A percentile compares a stretch with the other conserved stretches of the same genome.
Evolutionary conservation across 2,888 invertebrate genomes (phyloP).

Genomic region (Eristalis arbustorum): DNA sequence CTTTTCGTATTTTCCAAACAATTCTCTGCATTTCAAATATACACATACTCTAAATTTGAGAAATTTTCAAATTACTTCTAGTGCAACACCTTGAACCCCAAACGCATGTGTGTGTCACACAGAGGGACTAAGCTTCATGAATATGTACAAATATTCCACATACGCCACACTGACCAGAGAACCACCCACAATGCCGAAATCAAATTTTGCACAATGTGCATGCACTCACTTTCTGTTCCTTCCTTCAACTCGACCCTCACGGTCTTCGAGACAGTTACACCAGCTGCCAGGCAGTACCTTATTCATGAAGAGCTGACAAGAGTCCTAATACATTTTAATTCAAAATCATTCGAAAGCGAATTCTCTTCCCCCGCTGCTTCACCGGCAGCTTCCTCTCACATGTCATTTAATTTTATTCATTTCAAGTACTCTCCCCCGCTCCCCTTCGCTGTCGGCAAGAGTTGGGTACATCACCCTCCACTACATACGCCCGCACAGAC

Average conservation of each 20-base stretch:
- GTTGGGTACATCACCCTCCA: background rate
- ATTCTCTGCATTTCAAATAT: conserved; percentile 7
- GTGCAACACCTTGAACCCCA: conserved; percentile 37
- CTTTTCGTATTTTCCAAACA: conserved; percentile 26
- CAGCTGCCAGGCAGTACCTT: conserved; percentile 57
- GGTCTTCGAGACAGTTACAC: conserved; percentile 13
- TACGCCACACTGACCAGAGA: conserved; percentile 41
- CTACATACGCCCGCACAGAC: conserved; percentile 10
- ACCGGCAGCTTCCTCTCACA: background rate
- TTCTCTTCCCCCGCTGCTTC: conserved; percentile 12
- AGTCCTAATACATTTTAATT: conserved; percentile 65
- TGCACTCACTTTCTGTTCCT: background rate
- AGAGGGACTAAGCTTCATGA: conserved; percentile 39
- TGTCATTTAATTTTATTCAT: conserved; percentile 68
- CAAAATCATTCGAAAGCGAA: conserved; percentile 56
- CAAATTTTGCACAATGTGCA: background rate
- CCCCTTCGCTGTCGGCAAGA: background rate
- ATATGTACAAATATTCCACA: conserved; percentile 56
- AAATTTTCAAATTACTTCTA: conserved; percentile 43
- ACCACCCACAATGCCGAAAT: conserved; percentile 12
- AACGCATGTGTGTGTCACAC: background rate
- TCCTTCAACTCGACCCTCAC: background rate
- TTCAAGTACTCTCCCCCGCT: conserved; percentile 7
- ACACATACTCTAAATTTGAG: background rate
- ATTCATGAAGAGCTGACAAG: conserved; percentile 60